Conservation (phyloP, 1,140 invertebrate genomes). For the Elymnias hypermnestra region DNA sequence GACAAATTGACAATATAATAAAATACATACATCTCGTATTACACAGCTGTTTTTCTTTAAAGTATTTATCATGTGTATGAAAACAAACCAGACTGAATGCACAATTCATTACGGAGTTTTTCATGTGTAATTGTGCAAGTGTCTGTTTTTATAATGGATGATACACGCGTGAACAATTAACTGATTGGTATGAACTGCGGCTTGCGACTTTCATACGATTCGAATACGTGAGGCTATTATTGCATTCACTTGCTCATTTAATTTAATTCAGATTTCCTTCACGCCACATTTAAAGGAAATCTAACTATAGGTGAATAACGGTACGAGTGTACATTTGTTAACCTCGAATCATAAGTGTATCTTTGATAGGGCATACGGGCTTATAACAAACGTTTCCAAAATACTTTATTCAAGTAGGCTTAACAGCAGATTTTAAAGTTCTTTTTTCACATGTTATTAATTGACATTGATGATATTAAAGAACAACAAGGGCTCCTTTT, state of each 20-base stretch:
- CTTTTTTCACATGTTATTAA: too few species aligned
- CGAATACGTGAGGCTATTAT: slow-evolving; percentile 28
- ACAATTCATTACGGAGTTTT: slow-evolving; percentile 1
- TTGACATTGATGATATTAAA: too few species aligned
- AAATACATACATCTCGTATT: too few species aligned
- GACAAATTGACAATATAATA: too few species aligned
- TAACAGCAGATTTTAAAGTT: too few species aligned
- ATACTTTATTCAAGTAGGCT: too few species aligned
- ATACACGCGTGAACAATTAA: slow-evolving; percentile 26
- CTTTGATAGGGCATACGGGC: too few species aligned
- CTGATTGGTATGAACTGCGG: slow-evolving; percentile 24
- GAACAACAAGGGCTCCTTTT: too few species aligned
- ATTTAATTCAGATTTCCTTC: slow-evolving; percentile 20
- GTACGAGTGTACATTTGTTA: neutral
- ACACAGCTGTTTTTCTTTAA: neutral
- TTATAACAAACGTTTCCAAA: too few species aligned
- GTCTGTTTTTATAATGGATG: slow-evolving; percentile 12
- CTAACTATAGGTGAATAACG: slow-evolving; percentile 1
- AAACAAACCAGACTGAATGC: neutral
- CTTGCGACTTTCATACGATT: slow-evolving; percentile 27
- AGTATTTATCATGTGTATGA: neutral
- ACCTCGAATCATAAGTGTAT: too few species aligned
- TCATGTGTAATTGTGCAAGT: slow-evolving; percentile 5
- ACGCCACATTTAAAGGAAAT: slow-evolving; percentile 23
- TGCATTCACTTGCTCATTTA: slow-evolving; percentile 21